A percentile compares a stretch with the other conserved stretches of the same genome.
Conservation (phyloP, 2,797 vertebrate genomes). For the Chiloscyllium punctatum region DNA sequence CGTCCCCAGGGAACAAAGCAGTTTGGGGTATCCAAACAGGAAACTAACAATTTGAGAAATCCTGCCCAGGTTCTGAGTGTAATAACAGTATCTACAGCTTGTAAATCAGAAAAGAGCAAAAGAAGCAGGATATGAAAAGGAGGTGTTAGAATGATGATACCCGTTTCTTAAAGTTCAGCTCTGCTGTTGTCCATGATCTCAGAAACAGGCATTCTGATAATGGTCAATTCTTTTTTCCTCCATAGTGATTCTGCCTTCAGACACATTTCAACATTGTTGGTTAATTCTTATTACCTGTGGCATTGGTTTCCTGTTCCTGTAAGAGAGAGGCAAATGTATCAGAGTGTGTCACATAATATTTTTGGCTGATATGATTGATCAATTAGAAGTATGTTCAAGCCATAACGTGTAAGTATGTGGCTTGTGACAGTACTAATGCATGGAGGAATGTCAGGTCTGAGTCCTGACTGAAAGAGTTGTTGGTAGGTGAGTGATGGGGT, state of each 20-base stretch:
- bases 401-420: neutral
- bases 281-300: neutral
- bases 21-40: no score
- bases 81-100: neutral
- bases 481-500: neutral
- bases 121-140: neutral
- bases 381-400: no score
- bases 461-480: neutral
- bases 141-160: neutral
- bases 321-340: neutral
- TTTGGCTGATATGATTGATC: no score
- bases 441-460: neutral
- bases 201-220: neutral
- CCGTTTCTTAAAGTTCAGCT: neutral
- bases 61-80: no score
- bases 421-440: neutral
- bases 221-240: neutral
- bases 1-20: no score
- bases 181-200: neutral
- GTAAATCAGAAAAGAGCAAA: neutral
- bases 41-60: no score
- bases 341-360: neutral
- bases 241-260: neutral
- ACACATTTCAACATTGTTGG: neutral
- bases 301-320: neutral